Conservation (phyloP, 2,888 invertebrate species). For the Lasioglossum vierecki region DNA sequence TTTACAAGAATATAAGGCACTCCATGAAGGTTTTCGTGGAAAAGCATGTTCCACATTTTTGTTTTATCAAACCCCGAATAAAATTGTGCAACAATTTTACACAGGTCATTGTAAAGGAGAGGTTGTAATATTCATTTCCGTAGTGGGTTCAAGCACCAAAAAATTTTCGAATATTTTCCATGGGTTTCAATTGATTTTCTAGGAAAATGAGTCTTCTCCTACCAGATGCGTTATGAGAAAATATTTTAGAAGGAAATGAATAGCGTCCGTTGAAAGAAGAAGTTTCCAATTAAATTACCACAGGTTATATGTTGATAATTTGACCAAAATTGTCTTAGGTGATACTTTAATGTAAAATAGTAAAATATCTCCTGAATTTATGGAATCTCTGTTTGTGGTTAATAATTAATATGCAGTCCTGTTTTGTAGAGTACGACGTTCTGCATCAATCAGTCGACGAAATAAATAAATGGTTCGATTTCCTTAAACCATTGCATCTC, state of each 20-base stretch:
- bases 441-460: not conserved
- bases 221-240: not conserved
- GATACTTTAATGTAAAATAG: too few species aligned
- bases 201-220: not conserved
- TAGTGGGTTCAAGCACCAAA: too few species aligned
- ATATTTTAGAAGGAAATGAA: not conserved
- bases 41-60: too few species aligned
- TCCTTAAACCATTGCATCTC: not conserved
- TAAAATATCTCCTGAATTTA: constrained; percentile 1
- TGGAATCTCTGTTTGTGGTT: not conserved
- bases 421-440: not conserved
- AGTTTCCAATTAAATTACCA: not conserved
- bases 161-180: too few species aligned
- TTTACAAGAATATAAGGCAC: too few species aligned
- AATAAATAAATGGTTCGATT: not conserved
- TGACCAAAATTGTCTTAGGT: too few species aligned
- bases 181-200: not conserved
- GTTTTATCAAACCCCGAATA: too few species aligned
- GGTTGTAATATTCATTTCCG: too few species aligned
- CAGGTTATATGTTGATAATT: too few species aligned
- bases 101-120: too few species aligned
- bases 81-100: too few species aligned
- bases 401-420: not conserved
- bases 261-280: not conserved
- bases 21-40: too few species aligned